A percentile compares a stretch with the other conserved stretches of the same genome.
Conservation (phyloP, 2,888 invertebrate species). For the Ernsta delagoae region DNA sequence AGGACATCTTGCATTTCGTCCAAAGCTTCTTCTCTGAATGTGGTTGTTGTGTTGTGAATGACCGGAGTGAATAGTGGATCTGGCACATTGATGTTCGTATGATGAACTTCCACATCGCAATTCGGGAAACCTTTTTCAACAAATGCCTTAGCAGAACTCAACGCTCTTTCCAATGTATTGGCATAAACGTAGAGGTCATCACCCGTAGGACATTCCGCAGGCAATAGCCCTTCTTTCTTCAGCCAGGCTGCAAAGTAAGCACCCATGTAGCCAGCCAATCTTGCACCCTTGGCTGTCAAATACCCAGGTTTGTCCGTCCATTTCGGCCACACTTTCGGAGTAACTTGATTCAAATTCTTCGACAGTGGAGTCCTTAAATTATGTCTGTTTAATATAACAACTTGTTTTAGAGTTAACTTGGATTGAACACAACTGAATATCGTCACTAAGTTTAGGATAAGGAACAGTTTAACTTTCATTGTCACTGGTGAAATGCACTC, state of each 20-base stretch:
- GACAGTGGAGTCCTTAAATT: conserved; percentile 62
- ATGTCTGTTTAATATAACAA: conserved; percentile 66
- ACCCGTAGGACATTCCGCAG: conserved; percentile 57
- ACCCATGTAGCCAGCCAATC: conserved; percentile 65
- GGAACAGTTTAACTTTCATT: conserved; percentile 14
- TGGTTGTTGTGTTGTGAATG: conserved; percentile 61
- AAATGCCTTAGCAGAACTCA: conserved; percentile 67
- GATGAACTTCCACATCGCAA: conserved; percentile 66
- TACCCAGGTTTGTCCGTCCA: conserved; percentile 55
- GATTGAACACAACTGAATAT: conserved; percentile 15
- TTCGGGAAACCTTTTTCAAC: conserved; percentile 60
- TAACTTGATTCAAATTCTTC: conserved; percentile 27
- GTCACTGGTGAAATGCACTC: conserved; percentile 10
- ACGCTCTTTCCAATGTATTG: conserved; percentile 66
- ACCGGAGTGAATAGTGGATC: conserved; percentile 69
- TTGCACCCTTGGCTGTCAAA: conserved; percentile 64
- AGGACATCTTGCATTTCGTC: conserved; percentile 59
- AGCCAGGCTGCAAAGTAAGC: conserved; percentile 65
- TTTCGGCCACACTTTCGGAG: conserved; percentile 59
- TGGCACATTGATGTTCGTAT: conserved; percentile 45
- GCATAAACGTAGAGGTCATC: conserved; percentile 67
- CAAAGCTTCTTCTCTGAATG: conserved; percentile 55
- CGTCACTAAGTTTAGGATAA: conserved; percentile 14
- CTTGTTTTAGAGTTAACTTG: conserved; percentile 52
- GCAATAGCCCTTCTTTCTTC: conserved; percentile 50